phyloP scores from a whole-genome alignment of 2,113 vertebrate genomes.

The Montifringilla adamsi region DNA sequence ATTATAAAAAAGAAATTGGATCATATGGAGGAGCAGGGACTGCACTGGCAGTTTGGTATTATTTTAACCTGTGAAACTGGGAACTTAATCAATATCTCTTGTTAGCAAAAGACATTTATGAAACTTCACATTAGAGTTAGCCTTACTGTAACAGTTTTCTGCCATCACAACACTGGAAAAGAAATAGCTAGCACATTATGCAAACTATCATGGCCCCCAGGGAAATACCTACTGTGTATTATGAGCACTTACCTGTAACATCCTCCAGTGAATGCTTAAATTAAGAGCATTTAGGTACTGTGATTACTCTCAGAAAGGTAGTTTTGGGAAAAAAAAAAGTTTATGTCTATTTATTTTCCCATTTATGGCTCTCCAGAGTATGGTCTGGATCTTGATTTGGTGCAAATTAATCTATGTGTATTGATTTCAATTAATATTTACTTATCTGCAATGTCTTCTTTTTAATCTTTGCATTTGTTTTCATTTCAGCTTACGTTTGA shows the following conservation, averaged over 20 bases:
- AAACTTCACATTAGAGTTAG: not conserved
- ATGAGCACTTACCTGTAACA: slow-evolving; percentile 39
- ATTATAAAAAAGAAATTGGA: slow-evolving; percentile 9
- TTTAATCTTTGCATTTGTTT: not conserved
- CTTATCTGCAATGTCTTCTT: not conserved
- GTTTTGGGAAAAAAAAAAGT: not conserved
- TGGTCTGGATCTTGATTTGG: not conserved
- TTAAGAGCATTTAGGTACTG: slow-evolving; percentile 1
- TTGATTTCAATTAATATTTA: slow-evolving; percentile 15
- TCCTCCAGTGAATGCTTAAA: slow-evolving; percentile 41
- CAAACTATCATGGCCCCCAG: not conserved
- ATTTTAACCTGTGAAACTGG: slow-evolving; percentile 13
- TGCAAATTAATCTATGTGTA: not conserved
- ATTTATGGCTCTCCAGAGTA: not conserved
- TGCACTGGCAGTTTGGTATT: not conserved
- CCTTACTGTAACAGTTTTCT: slow-evolving; percentile 1
- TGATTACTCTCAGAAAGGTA: slow-evolving; percentile 32
- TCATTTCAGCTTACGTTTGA: not conserved
- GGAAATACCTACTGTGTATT: slow-evolving; percentile 51
- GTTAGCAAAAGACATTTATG: not conserved
- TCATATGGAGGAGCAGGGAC: not conserved
- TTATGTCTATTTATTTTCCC: slow-evolving; percentile 3
- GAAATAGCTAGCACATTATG: slow-evolving; percentile 43
- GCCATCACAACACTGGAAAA: slow-evolving; percentile 5
- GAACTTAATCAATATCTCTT: not conserved